A percentile compares a stretch with the other conserved stretches of the same genome.
Conservation (phyloP, 2,888 invertebrate genomes). For the Panopea generosa region DNA sequence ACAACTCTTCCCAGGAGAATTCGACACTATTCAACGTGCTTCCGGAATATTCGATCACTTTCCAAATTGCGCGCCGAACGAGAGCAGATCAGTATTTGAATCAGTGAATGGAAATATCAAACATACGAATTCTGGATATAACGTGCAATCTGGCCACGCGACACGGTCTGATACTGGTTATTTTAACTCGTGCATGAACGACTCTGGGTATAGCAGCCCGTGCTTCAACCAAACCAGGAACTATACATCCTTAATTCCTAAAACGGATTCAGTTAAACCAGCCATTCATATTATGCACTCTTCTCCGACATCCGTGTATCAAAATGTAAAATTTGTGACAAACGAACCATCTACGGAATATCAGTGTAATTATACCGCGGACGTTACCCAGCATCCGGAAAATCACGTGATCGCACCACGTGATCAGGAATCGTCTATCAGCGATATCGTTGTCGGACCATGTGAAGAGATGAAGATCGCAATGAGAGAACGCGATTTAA, state of each 20-base stretch:
- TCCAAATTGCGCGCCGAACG: not conserved
- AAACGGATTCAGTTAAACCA: conserved; percentile 1
- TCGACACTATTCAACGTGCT: conserved; percentile 4
- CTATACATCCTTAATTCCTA: conserved; percentile 8
- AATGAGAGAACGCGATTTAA: conserved; percentile 51
- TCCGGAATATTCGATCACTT: not conserved
- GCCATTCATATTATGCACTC: conserved; percentile 15
- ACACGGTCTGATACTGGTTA: not conserved
- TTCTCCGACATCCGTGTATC: conserved; percentile 27
- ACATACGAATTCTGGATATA: not conserved
- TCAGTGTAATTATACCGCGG: not conserved
- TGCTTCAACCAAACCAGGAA: conserved; percentile 6
- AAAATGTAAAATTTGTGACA: conserved; percentile 15
- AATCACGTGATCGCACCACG: not conserved
- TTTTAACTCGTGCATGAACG: conserved; percentile 40
- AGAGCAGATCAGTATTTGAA: not conserved
- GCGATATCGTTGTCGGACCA: not conserved
- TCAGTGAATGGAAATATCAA: not conserved
- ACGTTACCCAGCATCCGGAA: not conserved
- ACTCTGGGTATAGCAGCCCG: conserved; percentile 62
- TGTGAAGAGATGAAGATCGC: conserved; percentile 59
- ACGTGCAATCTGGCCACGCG: not conserved
- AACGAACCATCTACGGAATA: not conserved
- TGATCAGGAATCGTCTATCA: not conserved
- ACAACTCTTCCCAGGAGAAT: conserved; percentile 25